Percentiles rank a stretch among this genome's conserved stretches.
Evolutionary conservation across 2,888 invertebrate species (phyloP).

Genomic region (Blomia tropicalis): DNA sequence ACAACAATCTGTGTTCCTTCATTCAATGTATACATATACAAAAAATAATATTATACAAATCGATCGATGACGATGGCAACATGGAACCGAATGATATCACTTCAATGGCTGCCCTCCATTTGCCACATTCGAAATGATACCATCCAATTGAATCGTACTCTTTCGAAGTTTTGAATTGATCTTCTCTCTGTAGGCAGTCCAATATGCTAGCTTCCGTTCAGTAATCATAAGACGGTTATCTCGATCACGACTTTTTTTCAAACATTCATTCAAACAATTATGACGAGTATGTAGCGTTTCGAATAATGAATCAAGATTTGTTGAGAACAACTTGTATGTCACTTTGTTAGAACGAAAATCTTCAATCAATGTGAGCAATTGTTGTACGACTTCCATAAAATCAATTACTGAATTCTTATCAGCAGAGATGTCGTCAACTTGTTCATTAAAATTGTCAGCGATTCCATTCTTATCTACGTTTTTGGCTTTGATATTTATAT

Average conservation of each 20-base stretch:
- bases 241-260: background rate
- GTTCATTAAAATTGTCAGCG: background rate
- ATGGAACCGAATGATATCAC: too few species aligned
- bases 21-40: too few species aligned
- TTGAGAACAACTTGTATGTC: background rate
- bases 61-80: too few species aligned
- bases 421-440: background rate
- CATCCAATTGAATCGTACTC: background rate
- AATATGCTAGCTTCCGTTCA: background rate
- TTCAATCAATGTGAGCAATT: background rate
- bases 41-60: too few species aligned
- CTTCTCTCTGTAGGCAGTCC: background rate
- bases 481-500: background rate
- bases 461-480: background rate
- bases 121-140: background rate
- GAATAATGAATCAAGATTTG: background rate
- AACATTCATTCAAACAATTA: background rate
- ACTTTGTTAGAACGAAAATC: conserved; percentile 10
- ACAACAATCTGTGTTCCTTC: too few species aligned
- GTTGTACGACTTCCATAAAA: background rate
- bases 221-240: background rate
- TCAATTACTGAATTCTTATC: too few species aligned
- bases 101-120: too few species aligned
- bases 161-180: background rate
- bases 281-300: background rate